phyloP scores from a whole-genome alignment of 35 echinoderm and acorn worm genomes.

The Heliocidaris tuberculata region DNA sequence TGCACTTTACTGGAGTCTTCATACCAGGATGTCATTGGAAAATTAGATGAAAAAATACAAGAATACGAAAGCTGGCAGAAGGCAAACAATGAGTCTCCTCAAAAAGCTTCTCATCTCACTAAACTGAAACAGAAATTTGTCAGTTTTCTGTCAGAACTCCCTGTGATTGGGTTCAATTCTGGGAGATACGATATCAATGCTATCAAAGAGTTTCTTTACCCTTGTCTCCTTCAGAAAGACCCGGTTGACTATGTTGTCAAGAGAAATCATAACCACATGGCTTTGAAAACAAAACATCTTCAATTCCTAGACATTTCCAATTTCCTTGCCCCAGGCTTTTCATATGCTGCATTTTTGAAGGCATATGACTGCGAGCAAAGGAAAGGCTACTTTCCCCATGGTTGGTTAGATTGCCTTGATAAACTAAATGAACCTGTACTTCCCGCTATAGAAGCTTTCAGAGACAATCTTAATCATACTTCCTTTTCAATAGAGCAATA shows the following conservation, averaged over 20 bases:
- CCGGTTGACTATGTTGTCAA: background rate
- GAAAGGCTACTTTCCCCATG: conserved; percentile 48
- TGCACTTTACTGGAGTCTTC: background rate
- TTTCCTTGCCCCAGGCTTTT: too few species aligned
- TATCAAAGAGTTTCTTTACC: conserved; percentile 1
- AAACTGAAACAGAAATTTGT: background rate
- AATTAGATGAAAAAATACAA: conserved; percentile 35
- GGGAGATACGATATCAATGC: conserved; percentile 31
- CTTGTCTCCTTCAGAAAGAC: background rate
- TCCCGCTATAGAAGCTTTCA: conserved; percentile 42
- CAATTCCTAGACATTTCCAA: conserved; percentile 55
- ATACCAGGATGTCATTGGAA: too few species aligned
- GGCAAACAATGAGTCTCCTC: background rate
- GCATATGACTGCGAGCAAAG: conserved; percentile 46
- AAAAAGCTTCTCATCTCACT: background rate
- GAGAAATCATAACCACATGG: conserved; percentile 22
- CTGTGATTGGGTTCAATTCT: conserved; percentile 24
- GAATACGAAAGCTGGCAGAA: background rate
- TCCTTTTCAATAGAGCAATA: conserved; percentile 39
- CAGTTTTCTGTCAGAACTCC: background rate
- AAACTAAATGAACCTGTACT: conserved; percentile 36
- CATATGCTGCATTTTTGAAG: conserved; percentile 43
- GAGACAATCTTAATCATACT: conserved; percentile 26
- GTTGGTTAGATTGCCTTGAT: conserved; percentile 45
- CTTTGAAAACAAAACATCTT: conserved; percentile 20